phyloP scores from a whole-genome alignment of 2,888 invertebrate genomes.

The Himalopsyche japonica region DNA sequence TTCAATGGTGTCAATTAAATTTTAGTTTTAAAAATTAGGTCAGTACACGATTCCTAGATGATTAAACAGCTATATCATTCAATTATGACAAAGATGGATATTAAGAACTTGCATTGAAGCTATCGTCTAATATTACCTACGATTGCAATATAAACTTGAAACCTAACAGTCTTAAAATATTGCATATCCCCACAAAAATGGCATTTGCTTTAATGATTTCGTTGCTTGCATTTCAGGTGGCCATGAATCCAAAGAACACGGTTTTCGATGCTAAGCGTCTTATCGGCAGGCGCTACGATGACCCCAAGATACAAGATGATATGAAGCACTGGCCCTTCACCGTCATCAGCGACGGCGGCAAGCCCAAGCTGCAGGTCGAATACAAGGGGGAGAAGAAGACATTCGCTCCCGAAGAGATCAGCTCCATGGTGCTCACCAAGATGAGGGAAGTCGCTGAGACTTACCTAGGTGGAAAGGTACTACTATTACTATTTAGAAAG shows the following conservation, averaged over 20 bases:
- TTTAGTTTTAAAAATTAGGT: no score
- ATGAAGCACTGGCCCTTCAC: constrained; percentile 85
- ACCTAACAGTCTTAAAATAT: no score
- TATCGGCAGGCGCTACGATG: constrained; percentile 81
- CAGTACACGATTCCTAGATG: no score
- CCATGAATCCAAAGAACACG: constrained; percentile 80
- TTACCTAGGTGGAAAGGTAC: constrained; percentile 68
- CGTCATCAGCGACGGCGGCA: constrained; percentile 68
- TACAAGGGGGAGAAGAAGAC: constrained; percentile 74
- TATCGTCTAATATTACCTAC: no score
- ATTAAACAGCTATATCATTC: no score
- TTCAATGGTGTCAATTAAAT: no score
- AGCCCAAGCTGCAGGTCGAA: constrained; percentile 74
- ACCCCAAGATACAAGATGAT: constrained; percentile 76
- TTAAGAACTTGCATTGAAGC: no score
- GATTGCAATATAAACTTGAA: no score
- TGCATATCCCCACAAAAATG: no score
- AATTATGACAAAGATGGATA: no score
- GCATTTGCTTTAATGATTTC: no score
- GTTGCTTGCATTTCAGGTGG: constrained; percentile 57
- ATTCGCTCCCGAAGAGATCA: constrained; percentile 83
- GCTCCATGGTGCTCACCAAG: constrained; percentile 82
- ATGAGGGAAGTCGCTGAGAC: constrained; percentile 82
- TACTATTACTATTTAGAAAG: not conserved
- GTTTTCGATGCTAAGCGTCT: constrained; percentile 83